Evolutionary conservation across 2,888 invertebrate species (phyloP), one percentile per base, ranked within the genome.

Genomic region (Hesperia comma): DNA sequence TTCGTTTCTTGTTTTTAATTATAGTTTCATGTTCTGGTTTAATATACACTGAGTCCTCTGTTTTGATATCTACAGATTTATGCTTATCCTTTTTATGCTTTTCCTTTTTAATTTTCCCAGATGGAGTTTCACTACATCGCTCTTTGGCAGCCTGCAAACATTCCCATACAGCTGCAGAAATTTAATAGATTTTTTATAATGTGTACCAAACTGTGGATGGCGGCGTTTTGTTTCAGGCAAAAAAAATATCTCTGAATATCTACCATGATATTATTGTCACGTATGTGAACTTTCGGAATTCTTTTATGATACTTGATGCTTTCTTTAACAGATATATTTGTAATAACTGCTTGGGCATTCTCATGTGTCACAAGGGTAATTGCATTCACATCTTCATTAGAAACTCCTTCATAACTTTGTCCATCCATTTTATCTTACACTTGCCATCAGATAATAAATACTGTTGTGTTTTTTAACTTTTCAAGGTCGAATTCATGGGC

Each of bases 201-300:
- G 73, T 1, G 79, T 70, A 1, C 90, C 90, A 74, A 91, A 88
- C 1, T 90, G 78, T 6, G 90, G 91, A 75, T 91, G 91, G 0
- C 90, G 82, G 68, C 81, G 82, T 75, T 90, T 90, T 8, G 87
- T 90, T 43, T 86, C 86, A 1, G 90, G 90, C 49, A 90, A 71
- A 88, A 86, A 67, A 85, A 86, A 71, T 80, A 80, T 1, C 74
- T 79, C 68, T 83, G 83, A 75, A 83, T 79, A 63, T 79, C 80
- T 0, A 74, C 69, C 57, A 81, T 77, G 15, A 74, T 67, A 63
- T 77, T 79, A 67, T 85, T 81, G 58, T 85, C 80, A 17, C 73
- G 75, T 41, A 81, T 74, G 71, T 84, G 85, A 26, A 79, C 74
- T 73, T 88, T 89, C 7, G 89, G 90, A 69, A 90, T 82, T 71